phyloP scores from a whole-genome alignment of 2,888 invertebrate species.

The Dendrolimus pini region DNA sequence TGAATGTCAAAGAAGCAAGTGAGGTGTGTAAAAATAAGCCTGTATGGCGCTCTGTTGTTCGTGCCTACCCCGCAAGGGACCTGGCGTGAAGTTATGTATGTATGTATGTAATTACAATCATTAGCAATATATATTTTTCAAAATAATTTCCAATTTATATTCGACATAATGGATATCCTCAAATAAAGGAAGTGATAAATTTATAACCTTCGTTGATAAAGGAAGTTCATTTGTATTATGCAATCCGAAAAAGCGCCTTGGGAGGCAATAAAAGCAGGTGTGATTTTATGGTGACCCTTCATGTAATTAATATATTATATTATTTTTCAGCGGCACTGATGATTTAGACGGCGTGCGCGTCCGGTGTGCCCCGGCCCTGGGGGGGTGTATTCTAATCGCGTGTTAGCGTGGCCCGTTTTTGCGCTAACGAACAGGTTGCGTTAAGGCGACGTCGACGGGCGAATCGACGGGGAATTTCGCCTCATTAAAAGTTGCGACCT shows the following conservation, averaged over 20 bases:
- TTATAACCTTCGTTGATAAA: neutral
- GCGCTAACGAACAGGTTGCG: conserved; percentile 75
- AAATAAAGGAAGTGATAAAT: neutral
- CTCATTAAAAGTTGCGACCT: conserved; percentile 77
- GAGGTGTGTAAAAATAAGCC: too few species aligned
- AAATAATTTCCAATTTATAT: too few species aligned
- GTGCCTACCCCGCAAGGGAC: too few species aligned
- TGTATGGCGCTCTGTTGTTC: too few species aligned
- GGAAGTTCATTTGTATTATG: neutral
- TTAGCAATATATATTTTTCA: too few species aligned
- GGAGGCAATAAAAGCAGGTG: neutral
- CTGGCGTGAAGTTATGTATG: too few species aligned
- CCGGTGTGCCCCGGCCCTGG: conserved; percentile 39
- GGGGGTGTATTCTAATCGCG: conserved; percentile 74
- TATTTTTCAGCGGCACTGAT: neutral
- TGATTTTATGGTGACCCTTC: conserved; percentile 7
- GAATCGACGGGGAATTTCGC: conserved; percentile 70
- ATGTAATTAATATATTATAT: neutral
- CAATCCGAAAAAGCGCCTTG: neutral
- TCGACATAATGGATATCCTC: too few species aligned
- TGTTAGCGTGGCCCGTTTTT: conserved; percentile 74
- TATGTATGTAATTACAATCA: too few species aligned
- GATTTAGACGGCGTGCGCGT: conserved; percentile 8
- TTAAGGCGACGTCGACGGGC: conserved; percentile 61
- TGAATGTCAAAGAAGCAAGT: too few species aligned